Base-by-base conservation (phyloP, 2,797 vertebrate species). In the Paratrypauchen microcephalus region DNA sequence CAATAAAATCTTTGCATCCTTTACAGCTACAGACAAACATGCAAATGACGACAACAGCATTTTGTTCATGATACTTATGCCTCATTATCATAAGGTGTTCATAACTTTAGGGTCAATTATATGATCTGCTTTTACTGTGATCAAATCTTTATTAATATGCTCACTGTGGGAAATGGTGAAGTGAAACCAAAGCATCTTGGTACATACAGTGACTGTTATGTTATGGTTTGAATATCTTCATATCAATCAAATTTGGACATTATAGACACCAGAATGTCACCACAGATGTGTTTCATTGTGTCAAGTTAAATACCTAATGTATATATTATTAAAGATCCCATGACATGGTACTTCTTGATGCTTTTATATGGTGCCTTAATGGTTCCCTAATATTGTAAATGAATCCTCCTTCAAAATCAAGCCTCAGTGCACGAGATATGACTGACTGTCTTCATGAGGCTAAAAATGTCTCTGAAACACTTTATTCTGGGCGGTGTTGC, bases 31-130 rank as follows among this genome's bases (percentile, higher is more conserved):
- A 18, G 21, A 48, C 2, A 55, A 72, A 16, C 62, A 65, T 74
- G 41, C 45, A 81, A 75, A 82, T 82, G 2, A n/a, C 62, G 19
- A 50, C 45, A 65, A 63, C 32, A 36, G 32, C 9, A 45, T n/a
- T 1, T 6, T 18, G 24, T 18, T 30, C 26, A 30, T 4, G 12
- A 36, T 36, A 36, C 32, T 36, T 36, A 36, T 11, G 0, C n/a
- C n/a, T 52, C 50, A 52, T 7, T 9, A 9, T 8, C 2, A 23
- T 50, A 7, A 50, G 47, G 16, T 18, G 1, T 52, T n/a, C 1
- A 21, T 54, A 21, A 12, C 2, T 3, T 54, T 52, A 52, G n/a
- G 8, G 50, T 21, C 18, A 6, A 56, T 56, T 13, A 56, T 7
- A 45, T 45, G 41, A 45, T 13, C 55, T 12, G 4, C 15, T 57